phyloP scores from a whole-genome alignment of 1,140 invertebrate species.

The Oscheius sp. region DNA sequence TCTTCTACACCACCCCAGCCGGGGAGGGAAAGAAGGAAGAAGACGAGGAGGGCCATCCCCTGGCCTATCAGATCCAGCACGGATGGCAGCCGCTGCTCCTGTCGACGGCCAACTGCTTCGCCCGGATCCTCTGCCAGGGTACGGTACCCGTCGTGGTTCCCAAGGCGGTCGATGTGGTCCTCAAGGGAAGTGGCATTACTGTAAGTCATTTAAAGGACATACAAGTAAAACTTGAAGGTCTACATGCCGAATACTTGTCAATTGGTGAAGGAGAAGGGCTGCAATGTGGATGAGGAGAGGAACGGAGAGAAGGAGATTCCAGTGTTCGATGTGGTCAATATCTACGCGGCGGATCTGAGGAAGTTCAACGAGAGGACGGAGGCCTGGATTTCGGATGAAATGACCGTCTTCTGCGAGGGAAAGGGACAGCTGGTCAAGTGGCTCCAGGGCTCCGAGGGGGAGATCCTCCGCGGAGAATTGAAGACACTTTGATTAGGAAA shows the following conservation, averaged over 20 bases:
- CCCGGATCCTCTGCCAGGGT: neutral
- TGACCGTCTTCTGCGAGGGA: neutral
- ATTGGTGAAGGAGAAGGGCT: neutral
- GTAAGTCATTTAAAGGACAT: too few relatives aligned
- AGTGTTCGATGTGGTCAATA: neutral
- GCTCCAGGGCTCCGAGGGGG: too few relatives aligned
- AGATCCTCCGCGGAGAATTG: too few relatives aligned
- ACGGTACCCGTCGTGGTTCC: neutral
- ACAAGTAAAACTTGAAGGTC: too few relatives aligned
- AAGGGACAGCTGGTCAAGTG: too few relatives aligned
- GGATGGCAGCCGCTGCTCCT: neutral
- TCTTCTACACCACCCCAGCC: neutral
- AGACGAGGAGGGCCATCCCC: neutral
- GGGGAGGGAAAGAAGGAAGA: neutral
- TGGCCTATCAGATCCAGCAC: neutral
- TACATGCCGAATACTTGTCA: neutral
- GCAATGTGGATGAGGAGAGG: neutral
- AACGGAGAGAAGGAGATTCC: neutral
- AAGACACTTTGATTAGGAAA: too few relatives aligned
- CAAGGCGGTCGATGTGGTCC: neutral
- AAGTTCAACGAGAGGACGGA: neutral
- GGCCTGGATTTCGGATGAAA: slow-evolving; percentile 1
- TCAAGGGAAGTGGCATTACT: too few relatives aligned
- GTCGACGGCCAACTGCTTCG: slow-evolving; percentile 4
- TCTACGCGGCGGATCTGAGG: neutral